Evolutionary conservation across 2,888 invertebrate genomes (phyloP).

Genomic region (Drosophila melanosoma): DNA sequence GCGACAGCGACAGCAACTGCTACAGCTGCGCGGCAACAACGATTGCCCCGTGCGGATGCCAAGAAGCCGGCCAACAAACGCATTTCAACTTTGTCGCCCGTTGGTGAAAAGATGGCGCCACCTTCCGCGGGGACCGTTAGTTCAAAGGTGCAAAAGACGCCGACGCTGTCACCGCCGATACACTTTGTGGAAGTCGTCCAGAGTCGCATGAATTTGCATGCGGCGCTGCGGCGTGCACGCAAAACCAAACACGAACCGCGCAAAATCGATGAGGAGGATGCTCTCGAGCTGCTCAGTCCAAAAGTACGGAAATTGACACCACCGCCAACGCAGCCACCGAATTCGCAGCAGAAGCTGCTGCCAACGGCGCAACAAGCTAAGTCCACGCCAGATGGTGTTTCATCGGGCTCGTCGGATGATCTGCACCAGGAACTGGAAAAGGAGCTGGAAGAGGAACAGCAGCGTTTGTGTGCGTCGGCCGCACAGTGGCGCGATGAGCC

Average conservation of each 20-base stretch:
- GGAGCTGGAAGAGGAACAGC: constrained; percentile 61
- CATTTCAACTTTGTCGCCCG: constrained; percentile 39
- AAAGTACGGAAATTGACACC: constrained; percentile 34
- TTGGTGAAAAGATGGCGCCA: background rate
- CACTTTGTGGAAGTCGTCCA: constrained; percentile 66
- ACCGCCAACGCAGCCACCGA: constrained; percentile 26
- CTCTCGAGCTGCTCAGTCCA: constrained; percentile 46
- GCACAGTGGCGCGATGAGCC: constrained; percentile 78
- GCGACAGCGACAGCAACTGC: background rate
- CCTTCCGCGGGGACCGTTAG: background rate
- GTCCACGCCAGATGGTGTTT: background rate
- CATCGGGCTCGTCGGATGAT: constrained; percentile 74
- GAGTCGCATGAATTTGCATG: constrained; percentile 82
- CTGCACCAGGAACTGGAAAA: constrained; percentile 66
- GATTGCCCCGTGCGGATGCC: constrained; percentile 8
- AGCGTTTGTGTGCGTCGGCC: constrained; percentile 58
- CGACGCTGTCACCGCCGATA: background rate
- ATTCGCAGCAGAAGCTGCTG: background rate
- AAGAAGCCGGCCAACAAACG: constrained; percentile 25
- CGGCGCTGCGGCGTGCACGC: constrained; percentile 82
- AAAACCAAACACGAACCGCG: constrained; percentile 73
- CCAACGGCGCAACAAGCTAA: background rate
- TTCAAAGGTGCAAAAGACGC: background rate
- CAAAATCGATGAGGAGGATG: constrained; percentile 59
- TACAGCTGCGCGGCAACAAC: constrained; percentile 13